These are phyloP conservation scores for Acanthornis magna DNA, from an alignment of 2,797 vertebrate species.

Conservation along the genomic window DNA sequence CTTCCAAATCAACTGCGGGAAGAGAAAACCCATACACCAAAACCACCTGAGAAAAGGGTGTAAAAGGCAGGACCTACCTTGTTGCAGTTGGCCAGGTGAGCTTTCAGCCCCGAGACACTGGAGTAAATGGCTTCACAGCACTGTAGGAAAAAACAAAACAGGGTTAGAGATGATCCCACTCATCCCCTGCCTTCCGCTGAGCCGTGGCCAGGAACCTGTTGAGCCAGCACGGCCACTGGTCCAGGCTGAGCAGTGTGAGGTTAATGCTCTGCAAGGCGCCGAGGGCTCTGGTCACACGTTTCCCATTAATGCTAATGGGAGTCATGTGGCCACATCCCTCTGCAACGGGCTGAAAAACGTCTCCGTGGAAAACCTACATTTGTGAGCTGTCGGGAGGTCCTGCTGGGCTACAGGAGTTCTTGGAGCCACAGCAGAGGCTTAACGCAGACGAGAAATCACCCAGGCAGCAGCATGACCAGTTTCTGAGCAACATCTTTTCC, in stretches of 20 bases:
- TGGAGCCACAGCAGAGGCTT: slow-evolving; percentile 14
- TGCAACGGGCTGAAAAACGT: not conserved
- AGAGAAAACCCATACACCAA: not conserved
- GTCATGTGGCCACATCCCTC: slow-evolving; percentile 24
- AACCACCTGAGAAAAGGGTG: not conserved
- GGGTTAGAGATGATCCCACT: not conserved
- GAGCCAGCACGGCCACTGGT: not conserved
- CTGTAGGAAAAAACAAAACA: slow-evolving; percentile 68
- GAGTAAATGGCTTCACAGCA: slow-evolving; percentile 97
- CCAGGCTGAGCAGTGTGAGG: slow-evolving; percentile 11
- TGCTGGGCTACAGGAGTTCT: slow-evolving; percentile 58
- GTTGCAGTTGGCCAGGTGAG: slow-evolving; percentile 95
- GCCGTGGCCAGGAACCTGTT: not conserved
- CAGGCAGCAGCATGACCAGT: slow-evolving; percentile 25
- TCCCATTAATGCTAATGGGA: slow-evolving; percentile 52
- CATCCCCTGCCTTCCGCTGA: not conserved
- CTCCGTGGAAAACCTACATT: slow-evolving; percentile 4
- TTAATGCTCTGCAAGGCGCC: not conserved
- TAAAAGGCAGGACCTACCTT: slow-evolving; percentile 78
- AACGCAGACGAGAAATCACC: slow-evolving; percentile 8
- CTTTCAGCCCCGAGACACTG: slow-evolving; percentile 96
- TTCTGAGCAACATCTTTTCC: slow-evolving; percentile 26
- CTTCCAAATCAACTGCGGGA: fast-evolving
- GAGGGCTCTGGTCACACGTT: slow-evolving; percentile 42
- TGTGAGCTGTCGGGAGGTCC: slow-evolving; percentile 5